Percentiles rank a stretch among this genome's conserved stretches.
phyloP scores from a whole-genome alignment of 2,888 invertebrate species.

The Auanema freiburgensis region DNA sequence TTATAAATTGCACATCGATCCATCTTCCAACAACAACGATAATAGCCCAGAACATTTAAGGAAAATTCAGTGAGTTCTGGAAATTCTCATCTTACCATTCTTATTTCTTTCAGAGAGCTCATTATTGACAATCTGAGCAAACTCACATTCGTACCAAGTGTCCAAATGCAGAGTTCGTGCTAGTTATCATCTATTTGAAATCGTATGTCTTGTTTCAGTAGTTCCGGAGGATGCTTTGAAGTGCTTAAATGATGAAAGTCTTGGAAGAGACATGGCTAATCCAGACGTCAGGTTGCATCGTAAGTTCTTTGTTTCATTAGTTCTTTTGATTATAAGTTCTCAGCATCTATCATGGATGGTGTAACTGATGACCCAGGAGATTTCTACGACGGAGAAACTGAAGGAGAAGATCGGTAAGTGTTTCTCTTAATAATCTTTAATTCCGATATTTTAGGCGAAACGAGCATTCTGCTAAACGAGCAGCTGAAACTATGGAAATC shows the following conservation, averaged over 20 bases:
- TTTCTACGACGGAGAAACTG: slow-evolving; percentile 45
- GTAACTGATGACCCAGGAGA: slow-evolving; percentile 41
- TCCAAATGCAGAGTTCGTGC: slow-evolving; percentile 57
- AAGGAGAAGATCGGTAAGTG: slow-evolving; percentile 35
- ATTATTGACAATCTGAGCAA: slow-evolving; percentile 54
- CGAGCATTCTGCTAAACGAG: slow-evolving; percentile 42
- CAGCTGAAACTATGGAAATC: slow-evolving; percentile 21
- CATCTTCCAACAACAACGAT: slow-evolving; percentile 46
- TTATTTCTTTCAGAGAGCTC: slow-evolving; percentile 26
- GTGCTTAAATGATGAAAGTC: slow-evolving; percentile 37
- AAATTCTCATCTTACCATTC: background rate
- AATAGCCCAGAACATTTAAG: slow-evolving; percentile 49
- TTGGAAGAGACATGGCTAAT: slow-evolving; percentile 47
- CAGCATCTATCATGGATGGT: slow-evolving; percentile 45
- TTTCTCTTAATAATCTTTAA: background rate
- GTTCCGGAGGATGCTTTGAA: slow-evolving; percentile 48
- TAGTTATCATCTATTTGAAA: background rate
- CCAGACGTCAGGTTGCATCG: slow-evolving; percentile 53
- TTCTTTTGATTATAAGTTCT: slow-evolving; percentile 1
- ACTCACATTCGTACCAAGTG: slow-evolving; percentile 52
- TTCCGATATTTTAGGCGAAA: slow-evolving; percentile 28
- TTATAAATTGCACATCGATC: slow-evolving; percentile 59
- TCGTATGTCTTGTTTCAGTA: slow-evolving; percentile 35
- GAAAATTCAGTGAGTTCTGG: slow-evolving; percentile 39
- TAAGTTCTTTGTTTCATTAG: slow-evolving; percentile 18